A percentile compares a stretch with the other conserved stretches of the same genome.
Conservation (phyloP, 2,113 vertebrate species). For the Cettia cetti region DNA sequence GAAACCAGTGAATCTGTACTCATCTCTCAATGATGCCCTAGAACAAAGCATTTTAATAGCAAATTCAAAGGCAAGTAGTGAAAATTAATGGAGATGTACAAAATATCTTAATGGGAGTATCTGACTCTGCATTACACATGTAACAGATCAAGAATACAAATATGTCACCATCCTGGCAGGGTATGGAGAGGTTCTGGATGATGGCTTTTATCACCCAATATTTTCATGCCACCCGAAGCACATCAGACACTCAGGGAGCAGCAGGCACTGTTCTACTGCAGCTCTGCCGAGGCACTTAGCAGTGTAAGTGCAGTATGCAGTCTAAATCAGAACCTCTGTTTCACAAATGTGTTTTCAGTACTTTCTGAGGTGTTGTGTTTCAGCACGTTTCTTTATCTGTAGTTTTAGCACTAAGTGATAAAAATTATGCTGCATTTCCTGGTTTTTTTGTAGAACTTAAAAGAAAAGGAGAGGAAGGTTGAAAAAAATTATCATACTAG, state of each 20-base stretch:
- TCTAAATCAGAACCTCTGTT: not conserved
- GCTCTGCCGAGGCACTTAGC: not conserved
- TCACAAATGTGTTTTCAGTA: not conserved
- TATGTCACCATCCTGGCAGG: accelerated
- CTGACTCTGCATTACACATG: not conserved
- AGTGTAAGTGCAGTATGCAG: not conserved
- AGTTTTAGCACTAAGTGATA: not conserved
- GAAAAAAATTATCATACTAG: not conserved
- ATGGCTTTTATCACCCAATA: not conserved
- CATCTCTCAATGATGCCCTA: not conserved
- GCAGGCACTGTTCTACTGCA: not conserved
- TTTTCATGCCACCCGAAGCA: accelerated
- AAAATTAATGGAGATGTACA: not conserved
- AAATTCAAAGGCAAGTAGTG: not conserved
- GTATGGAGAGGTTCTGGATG: not conserved
- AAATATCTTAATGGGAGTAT: not conserved
- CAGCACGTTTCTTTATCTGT: not conserved
- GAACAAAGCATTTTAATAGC: not conserved
- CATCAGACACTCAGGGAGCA: not conserved
- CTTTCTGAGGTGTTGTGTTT: not conserved
- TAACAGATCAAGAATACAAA: not conserved
- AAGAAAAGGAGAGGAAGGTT: not conserved
- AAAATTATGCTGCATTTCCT: not conserved
- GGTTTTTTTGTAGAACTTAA: not conserved
- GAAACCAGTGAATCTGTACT: not conserved